Conservation (phyloP, 2,888 invertebrate species). For the Polietes domitor region DNA sequence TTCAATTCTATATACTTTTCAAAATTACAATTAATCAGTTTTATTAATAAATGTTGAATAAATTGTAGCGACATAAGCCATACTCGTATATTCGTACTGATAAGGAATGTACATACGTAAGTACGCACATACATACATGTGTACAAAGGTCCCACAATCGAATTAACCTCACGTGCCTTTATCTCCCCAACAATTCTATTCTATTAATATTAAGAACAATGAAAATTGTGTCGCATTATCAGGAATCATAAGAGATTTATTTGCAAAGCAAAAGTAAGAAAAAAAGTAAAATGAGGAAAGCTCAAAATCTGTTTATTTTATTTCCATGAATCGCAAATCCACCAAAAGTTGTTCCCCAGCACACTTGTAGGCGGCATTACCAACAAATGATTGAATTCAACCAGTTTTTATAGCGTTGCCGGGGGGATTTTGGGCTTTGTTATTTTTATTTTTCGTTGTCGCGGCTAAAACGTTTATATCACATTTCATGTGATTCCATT, state of each 20-base stretch:
- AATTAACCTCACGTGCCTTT: slow-evolving; percentile 51
- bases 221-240: not conserved
- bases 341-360: not conserved
- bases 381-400: too few species aligned
- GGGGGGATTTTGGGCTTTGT: too few species aligned
- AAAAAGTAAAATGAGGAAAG: not conserved
- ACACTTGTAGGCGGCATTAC: too few species aligned
- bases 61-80: too few species aligned
- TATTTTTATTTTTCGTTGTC: too few species aligned
- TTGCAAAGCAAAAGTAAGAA: not conserved
- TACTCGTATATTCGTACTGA: too few species aligned
- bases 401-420: too few species aligned
- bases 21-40: too few species aligned
- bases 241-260: not conserved
- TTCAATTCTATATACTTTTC: too few species aligned
- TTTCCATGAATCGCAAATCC: not conserved
- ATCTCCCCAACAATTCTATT: not conserved
- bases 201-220: not conserved
- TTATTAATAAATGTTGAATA: too few species aligned
- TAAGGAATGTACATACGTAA: not conserved
- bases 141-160: slow-evolving; percentile 26
- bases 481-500: slow-evolving; percentile 24
- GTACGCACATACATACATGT: not conserved
- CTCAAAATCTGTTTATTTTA: not conserved
- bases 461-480: slow-evolving; percentile 2